Conservation (phyloP, 2,113 vertebrate genomes). For the Solenodon paradoxus region DNA sequence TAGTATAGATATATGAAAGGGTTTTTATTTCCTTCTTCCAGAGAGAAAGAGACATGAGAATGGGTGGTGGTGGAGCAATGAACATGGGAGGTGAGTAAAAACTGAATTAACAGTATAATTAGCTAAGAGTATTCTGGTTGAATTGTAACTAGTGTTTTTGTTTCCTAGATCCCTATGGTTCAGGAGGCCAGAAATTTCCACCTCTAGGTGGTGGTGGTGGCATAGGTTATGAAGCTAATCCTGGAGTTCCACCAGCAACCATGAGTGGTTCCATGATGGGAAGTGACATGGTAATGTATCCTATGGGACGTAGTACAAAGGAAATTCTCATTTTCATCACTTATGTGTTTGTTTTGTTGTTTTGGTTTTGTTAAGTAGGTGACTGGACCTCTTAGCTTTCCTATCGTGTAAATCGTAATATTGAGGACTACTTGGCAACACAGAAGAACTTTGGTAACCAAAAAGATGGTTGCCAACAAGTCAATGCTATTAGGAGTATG, state of each 20-base stretch:
- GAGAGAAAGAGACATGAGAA: constrained; percentile 97
- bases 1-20: background rate
- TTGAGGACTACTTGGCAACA: constrained; percentile 74
- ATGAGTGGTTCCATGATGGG: constrained; percentile 92
- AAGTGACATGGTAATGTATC: constrained; percentile 99
- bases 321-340: constrained; percentile 71
- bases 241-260: constrained; percentile 91
- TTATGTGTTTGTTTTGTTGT: constrained; percentile 8
- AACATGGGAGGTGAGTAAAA: constrained; percentile 92
- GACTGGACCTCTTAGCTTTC: constrained; percentile 68
- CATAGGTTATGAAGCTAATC: constrained; percentile 94
- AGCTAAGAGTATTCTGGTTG: background rate
- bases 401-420: constrained; percentile 67
- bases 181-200: constrained; percentile 92
- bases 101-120: background rate
- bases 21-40: constrained; percentile 73
- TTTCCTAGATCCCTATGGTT: constrained; percentile 91
- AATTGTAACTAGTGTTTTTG: constrained; percentile 77
- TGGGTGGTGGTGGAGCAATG: constrained; percentile 90
- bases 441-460: constrained; percentile 77
- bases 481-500: constrained; percentile 78
- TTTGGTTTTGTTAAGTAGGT: constrained; percentile 76
- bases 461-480: constrained; percentile 73
- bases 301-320: constrained; percentile 80
- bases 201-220: constrained; percentile 88